Evolutionary conservation across 1,140 invertebrate species (phyloP), one percentile per base, ranked within the genome.

Genomic region (Arion vulgaris): DNA sequence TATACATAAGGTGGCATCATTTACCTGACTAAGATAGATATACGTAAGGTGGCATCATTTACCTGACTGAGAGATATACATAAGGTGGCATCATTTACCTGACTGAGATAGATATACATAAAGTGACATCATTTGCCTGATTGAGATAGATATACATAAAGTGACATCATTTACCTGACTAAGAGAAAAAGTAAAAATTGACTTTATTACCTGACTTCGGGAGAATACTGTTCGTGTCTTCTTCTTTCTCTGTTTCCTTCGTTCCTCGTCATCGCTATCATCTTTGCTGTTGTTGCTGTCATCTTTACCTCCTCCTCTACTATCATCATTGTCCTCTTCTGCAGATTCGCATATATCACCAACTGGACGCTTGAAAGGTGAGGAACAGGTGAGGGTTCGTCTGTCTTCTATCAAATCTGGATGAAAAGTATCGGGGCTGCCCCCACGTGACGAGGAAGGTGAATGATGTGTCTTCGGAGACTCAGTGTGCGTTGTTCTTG

Each of bases 151-250:
- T n/a, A n/a, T n/a, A n/a, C n/a, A n/a, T n/a, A n/a, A n/a, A n/a
- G n/a, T 15, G 41, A 45, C 15, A 45, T 45, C 41, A 45, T 45
- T 45, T 45, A 7, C 15, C 41, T 45, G 41, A n/a, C n/a, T n/a
- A n/a, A n/a, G n/a, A n/a, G n/a, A n/a, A n/a, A n/a, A n/a, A n/a
- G n/a, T n/a, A n/a, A n/a, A n/a, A n/a, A n/a, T n/a, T n/a, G 41
- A 66, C 11, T 66, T 11, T 7, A n/a, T 74, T 74, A 81, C 80
- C 71, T 81, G 95, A 88, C 93, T 94, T 62, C 98, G 93, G 0
- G 98, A 99, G 93, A 99, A 99, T 0, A 99, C 98, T 0, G 98
- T 99, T 76, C 98, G 93, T 0, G 98, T 99, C 92, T 99, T 99
- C 94, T 99, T 99, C 94, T 99, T 99, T 73, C 98, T 94, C 91